Conservation (phyloP, 35 echinoderm and acorn worm genomes). For the Heliocidaris tuberculata region DNA sequence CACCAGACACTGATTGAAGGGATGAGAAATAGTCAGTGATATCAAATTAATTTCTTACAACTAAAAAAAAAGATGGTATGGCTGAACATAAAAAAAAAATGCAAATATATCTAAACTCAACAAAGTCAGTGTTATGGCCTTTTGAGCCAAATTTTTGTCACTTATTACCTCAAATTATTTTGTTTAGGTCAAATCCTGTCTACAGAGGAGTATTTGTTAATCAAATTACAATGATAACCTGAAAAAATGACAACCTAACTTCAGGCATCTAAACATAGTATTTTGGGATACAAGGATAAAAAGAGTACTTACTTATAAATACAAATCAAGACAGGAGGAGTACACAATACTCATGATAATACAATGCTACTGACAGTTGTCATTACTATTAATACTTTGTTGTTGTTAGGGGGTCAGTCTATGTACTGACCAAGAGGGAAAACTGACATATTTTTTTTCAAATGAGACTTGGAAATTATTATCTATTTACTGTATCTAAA, state of each 20-base stretch:
- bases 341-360: neutral
- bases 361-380: neutral
- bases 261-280: neutral
- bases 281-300: neutral
- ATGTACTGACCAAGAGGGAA: too few relatives aligned
- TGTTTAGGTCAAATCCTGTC: too few relatives aligned
- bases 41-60: too few relatives aligned
- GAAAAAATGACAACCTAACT: neutral
- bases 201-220: too few relatives aligned
- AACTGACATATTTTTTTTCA: neutral
- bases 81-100: too few relatives aligned
- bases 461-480: neutral
- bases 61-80: too few relatives aligned
- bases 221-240: too few relatives aligned
- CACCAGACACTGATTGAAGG: slow-evolving; percentile 74
- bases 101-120: too few relatives aligned
- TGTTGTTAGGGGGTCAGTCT: too few relatives aligned
- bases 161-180: too few relatives aligned
- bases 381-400: neutral
- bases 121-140: too few relatives aligned
- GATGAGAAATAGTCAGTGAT: neutral
- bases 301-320: neutral
- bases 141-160: too few relatives aligned
- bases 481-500: neutral
- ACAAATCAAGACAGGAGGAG: neutral